phyloP scores from a whole-genome alignment of 2,888 invertebrate genomes.

The Tetanocera ferruginea region DNA sequence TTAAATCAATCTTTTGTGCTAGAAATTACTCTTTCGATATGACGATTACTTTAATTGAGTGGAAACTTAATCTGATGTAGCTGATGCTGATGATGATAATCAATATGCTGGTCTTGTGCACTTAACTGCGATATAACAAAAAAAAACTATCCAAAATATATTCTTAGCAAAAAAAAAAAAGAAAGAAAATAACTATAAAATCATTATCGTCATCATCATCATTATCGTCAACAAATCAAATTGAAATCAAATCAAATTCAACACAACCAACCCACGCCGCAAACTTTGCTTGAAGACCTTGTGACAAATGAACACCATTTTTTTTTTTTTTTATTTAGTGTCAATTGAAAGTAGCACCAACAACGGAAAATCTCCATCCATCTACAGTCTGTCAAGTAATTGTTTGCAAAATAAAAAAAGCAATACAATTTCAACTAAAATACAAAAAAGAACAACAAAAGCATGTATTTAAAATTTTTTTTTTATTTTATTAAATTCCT shows the following conservation, averaged over 20 bases:
- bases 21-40: background rate
- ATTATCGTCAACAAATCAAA: background rate
- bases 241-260: background rate
- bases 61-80: background rate
- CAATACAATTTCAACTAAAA: too few relatives aligned
- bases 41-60: background rate
- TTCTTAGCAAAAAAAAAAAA: background rate
- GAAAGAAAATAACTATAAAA: background rate
- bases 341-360: slow-evolving; percentile 21
- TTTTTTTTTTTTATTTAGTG: slow-evolving; percentile 4
- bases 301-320: slow-evolving; percentile 20
- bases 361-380: background rate
- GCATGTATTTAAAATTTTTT: too few relatives aligned
- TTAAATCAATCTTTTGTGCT: background rate
- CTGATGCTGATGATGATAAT: background rate
- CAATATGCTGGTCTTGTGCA: background rate
- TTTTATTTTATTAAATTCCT: too few relatives aligned
- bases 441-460: too few relatives aligned
- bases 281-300: background rate
- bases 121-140: background rate
- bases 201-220: background rate
- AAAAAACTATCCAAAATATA: too few relatives aligned
- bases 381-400: background rate
- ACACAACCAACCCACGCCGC: slow-evolving; percentile 2
- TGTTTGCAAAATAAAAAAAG: too few relatives aligned